Evolutionary conservation across 2,113 vertebrate species (phyloP), one percentile per base, ranked within the genome.

Genomic region (Riparia riparia): DNA sequence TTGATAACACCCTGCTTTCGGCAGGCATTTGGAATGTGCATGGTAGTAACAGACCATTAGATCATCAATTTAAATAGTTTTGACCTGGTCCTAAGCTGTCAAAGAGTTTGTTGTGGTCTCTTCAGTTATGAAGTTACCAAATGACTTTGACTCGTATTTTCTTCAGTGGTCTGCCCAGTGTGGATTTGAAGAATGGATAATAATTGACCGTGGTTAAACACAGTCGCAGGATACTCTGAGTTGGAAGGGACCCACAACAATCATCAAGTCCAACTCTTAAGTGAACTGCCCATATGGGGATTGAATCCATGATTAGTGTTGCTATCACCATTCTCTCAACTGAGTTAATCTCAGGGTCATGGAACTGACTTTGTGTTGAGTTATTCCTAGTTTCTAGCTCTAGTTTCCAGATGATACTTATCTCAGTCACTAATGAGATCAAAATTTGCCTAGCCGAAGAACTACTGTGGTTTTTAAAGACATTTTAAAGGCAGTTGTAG

Each of bases 211-310:
- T 37, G 12, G 9, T 37, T 77, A 80, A 82, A 88, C 12, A 42
- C 34, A 34, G 24, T 53, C 39, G 37, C 26, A 53, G 39, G 53
- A 44, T 32, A 28, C 21, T 58, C 58, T 74, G 60, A 68, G 14
- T 37, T 68, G 21, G 17, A 44, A 58, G 31, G 44, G 21, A 51
- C 7, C 25, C 63, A 51, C 0, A 0, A 37, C 14, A 17, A 77
- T 31, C 37, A 50, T 37, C 21, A 51, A 60, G 32, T 22, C 39
- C 37, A 68, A 0, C 6, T 69, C 39, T 15, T 12, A 32, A 32
- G 39, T 60, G 45, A 60, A 21, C 1, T 9, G 32, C 17, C 21
- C 39, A 22, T 16, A 12, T 5, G 7, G 21, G 53, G 28, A 61
- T 22, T 60, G 45, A 77, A 60, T 37, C 17, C 45, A 60, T 2